Evolutionary conservation across 2,888 invertebrate genomes (phyloP), one percentile per base, ranked within the genome.

Genomic region (Drosophila colorata): DNA sequence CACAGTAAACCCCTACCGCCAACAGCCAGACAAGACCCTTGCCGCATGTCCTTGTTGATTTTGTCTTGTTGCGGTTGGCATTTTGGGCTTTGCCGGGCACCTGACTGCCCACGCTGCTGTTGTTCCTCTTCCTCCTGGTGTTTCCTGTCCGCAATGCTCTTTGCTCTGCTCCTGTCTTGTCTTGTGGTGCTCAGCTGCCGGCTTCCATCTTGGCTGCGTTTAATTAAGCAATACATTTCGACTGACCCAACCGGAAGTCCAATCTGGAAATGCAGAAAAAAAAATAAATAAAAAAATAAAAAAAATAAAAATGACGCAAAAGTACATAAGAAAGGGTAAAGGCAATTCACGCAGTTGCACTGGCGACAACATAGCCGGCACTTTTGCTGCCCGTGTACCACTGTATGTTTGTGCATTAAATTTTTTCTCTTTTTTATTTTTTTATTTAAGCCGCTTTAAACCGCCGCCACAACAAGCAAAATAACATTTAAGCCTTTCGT

Each of bases 401-500:
- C 52, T 52, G 59, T 75, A 72, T 72, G 60, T 67, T 74, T 58
- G 48, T 49, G 43, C 47, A 61, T 67, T 31, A 48, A 51, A 67
- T 58, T 74, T 40, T 20, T 40, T 23, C 53, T 52, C 49, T 57
- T 46, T 65, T 48, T 44, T 40, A 43, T 51, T 44, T 37, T 47
- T 37, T 47, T 67, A 49, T 44, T 59, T 88, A 87, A 88, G 81
- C 86, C 88, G 88, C 88, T 87, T 87, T 84, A 74, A 74, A 81
- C 78, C 86, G 86, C 79, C 84, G 76, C 87, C 85, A 58, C 80
- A 79, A 87, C 85, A 87, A 88, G 80, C 84, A 77, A 77, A 84
- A 87, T 74, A 85, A 82, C 86, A 87, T 77, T 89, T 89, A 86
- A 87, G 88, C 88, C 89, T 79, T 86, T 86, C 87, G 81, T 83